Evolutionary conservation across 1,140 invertebrate species (phyloP), one percentile per base, ranked within the genome.

Genomic region (Meloidogyne chitwoodi): DNA sequence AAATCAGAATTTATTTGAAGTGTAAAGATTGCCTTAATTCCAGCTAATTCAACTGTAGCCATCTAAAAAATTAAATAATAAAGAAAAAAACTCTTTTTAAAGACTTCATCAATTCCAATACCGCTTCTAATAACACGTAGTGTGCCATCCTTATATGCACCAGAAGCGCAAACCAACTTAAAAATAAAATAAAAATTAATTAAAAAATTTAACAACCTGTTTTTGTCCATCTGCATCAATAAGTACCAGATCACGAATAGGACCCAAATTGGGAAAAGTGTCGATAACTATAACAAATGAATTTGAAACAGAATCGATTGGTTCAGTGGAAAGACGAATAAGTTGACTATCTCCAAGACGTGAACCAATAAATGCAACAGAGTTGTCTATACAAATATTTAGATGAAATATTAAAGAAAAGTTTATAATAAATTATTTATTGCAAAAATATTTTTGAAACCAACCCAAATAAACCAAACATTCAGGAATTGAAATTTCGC

Each of bases 281-380:
- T 99, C 96, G 92, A 98, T 93, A 4, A 94, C 91, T 81, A 93
- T 92, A 22, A 98, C 93, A 88, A 95, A 98, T 16, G 93, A 93
- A 61, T 70, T 81, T 16, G 74, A 34, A 14, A 92, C 92, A 84
- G 91, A 91, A 65, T 94, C 93, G 88, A 96, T 93, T 0, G 92
- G 89, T 79, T 92, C 91, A 5, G 92, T 91, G 81, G 93, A 94
- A 48, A 99, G 89, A 84, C 95, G 94, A 0, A 99, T 92, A 3
- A 99, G 89, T 79, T 98, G 96, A 0, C 94, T 97, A 88, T 99
- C 96, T 0, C 96, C 96, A 27, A 99, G 90, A 26, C 94, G 91
- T 0, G 95, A 98, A 0, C 96, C 96, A 82, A 99, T 92, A 88
- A 96, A 99, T 67, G 99, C 92, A 29, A 99, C 96, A 62, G 94